Evolutionary conservation across 2,797 vertebrate genomes (phyloP), one percentile per base, ranked within the genome.

Genomic region (Tragopan temminckii): DNA sequence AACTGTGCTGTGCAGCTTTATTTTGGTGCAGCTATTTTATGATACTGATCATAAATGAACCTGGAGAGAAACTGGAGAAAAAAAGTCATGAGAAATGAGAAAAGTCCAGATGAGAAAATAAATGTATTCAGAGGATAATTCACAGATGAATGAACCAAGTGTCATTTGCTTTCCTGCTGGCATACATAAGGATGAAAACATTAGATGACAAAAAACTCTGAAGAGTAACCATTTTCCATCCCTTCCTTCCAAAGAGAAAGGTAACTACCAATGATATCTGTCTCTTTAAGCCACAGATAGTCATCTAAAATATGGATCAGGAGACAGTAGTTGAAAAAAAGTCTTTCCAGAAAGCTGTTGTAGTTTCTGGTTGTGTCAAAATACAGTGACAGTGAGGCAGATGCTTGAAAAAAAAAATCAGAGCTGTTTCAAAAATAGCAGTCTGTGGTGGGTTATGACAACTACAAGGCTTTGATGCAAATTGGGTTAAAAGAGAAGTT

Each of bases 131-230:
- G 62, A 86, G 78, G 78, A 75, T 85, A 93, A 83, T 85, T 88
- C 53, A 64, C 3, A 83, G 91, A 76, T 93, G 42, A 75, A 46
- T 78, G 85, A 79, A 75, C 83, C 74, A 80, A 88, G 69, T 78
- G 72, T 58, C 42, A 36, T 64, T 83, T 67, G 74, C 67, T 59
- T 66, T 78, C 21, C 69, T 75, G 45, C 58, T 27, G 57, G 46
- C 1, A 3, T 64, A 21, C 8, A 29, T 12, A 38, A 71, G 18
- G 50, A 12, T 25, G 58, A 72, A 84, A 62, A 27, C 25, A 29
- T n/a, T 36, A 71, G 72, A 9, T 66, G 42, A 25, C 40, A 46
- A 84, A 72, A 63, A 69, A 62, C 33, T 83, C 62, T 15, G 9
- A 20, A 68, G 55, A 55, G 25, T 11, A 88, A 38, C 52, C 89